Percentiles rank a stretch among this genome's conserved stretches.
Conservation (phyloP, 2,888 invertebrate genomes). For the Trichogramma dendrolimi region DNA sequence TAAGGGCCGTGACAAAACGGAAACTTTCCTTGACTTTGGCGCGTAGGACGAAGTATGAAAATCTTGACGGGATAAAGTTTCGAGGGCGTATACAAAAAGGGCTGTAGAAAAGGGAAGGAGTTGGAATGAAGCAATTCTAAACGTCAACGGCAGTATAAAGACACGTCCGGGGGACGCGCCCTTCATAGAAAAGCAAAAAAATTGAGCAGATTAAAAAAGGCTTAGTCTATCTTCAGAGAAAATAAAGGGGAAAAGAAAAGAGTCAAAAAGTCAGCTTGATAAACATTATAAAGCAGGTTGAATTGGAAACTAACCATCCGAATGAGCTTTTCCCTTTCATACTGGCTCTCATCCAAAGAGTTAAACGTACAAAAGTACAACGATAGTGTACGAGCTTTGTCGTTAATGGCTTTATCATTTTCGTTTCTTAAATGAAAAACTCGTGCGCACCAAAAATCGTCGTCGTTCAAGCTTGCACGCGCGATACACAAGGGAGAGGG, state of each 20-base stretch:
- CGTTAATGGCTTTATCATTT: too few species aligned
- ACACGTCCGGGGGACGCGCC: not conserved
- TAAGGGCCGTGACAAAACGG: not conserved
- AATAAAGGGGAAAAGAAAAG: conserved; percentile 1
- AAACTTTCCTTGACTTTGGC: not conserved
- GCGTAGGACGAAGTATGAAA: not conserved
- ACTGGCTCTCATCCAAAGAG: too few species aligned
- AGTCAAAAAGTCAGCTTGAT: too few species aligned
- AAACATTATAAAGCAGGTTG: too few species aligned
- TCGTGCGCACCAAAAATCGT: too few species aligned
- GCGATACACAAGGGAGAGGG: conserved; percentile 41
- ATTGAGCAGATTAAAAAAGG: conserved; percentile 2
- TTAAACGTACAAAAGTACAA: too few species aligned
- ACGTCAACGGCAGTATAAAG: conserved; percentile 11
- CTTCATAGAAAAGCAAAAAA: not conserved
- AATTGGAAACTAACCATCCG: too few species aligned
- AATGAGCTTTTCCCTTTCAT: too few species aligned
- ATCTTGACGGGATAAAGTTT: conserved; percentile 10
- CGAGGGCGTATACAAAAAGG: not conserved
- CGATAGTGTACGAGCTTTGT: too few species aligned
- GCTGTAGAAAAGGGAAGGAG: not conserved
- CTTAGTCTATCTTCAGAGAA: not conserved
- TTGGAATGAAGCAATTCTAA: conserved; percentile 15
- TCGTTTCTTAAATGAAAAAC: too few species aligned
- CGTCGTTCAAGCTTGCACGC: too few species aligned